These are phyloP conservation scores for Notiomystis cincta DNA, from an alignment of 2,113 vertebrate species.

Conservation along the genomic window DNA sequence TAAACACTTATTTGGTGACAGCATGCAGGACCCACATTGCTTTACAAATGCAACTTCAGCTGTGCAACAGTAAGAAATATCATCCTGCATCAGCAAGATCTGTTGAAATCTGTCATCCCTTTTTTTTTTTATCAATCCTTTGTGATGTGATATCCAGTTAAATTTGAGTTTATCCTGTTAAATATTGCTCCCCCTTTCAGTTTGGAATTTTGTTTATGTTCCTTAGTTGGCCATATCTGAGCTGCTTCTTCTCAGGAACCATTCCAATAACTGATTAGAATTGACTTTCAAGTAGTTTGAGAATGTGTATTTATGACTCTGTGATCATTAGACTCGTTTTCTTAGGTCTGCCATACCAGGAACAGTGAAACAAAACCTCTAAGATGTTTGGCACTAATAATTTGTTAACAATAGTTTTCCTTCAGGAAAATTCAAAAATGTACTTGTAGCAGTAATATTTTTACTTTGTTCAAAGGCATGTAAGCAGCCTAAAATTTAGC, in stretches of 20 bases:
- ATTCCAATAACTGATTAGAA: not conserved
- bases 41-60: not conserved
- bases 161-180: not conserved
- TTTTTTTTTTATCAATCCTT: not conserved
- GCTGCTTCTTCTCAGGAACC: not conserved
- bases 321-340: not conserved
- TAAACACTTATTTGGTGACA: not conserved
- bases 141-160: not conserved
- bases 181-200: not conserved
- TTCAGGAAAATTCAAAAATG: not conserved
- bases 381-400: not conserved
- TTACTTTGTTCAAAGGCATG: not conserved
- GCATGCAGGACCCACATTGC: not conserved
- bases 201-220: not conserved
- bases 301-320: not conserved
- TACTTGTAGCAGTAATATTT: not conserved
- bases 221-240: not conserved
- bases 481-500: not conserved
- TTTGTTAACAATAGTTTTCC: not conserved
- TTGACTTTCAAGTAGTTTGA: not conserved
- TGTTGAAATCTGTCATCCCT: not conserved
- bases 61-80: not conserved
- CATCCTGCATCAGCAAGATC: not conserved
- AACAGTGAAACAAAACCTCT: not conserved
- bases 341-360: not conserved